These are phyloP conservation scores for Lycocorax pyrrhopterus DNA, from an alignment of 2,113 vertebrate genomes.

Conservation along the genomic window DNA sequence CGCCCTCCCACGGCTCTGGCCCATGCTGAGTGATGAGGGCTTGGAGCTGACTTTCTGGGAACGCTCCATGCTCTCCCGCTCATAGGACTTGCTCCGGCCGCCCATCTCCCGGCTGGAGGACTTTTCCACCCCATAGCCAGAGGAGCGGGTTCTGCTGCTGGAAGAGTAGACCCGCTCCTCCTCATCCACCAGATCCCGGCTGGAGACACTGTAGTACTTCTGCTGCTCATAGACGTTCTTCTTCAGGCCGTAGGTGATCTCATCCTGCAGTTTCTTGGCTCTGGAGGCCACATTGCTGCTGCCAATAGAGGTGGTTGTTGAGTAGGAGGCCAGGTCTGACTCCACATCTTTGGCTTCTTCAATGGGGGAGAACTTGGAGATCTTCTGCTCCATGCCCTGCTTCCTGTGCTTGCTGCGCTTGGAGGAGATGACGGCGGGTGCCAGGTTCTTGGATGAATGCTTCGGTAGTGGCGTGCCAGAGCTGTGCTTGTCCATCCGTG, in stretches of 20 bases:
- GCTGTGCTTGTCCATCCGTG: slow-evolving; percentile 77
- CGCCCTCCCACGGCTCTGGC: slow-evolving; percentile 81
- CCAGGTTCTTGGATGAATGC: slow-evolving; percentile 88
- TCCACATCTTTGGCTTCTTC: slow-evolving; percentile 98
- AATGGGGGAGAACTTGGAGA: slow-evolving; percentile 97
- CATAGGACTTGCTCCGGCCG: slow-evolving; percentile 90
- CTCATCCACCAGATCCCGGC: slow-evolving; percentile 85
- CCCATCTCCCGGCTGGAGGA: slow-evolving; percentile 81
- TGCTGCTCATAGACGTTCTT: slow-evolving; percentile 95
- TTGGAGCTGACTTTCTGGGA: slow-evolving; percentile 83
- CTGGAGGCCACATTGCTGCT: slow-evolving; percentile 86
- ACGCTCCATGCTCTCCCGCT: slow-evolving; percentile 85
- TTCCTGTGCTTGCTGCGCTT: slow-evolving; percentile 98
- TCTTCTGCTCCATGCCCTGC: slow-evolving; percentile 97
- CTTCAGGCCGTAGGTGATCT: slow-evolving; percentile 89
- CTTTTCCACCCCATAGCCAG: slow-evolving; percentile 89
- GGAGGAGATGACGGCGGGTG: slow-evolving; percentile 87
- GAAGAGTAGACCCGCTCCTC: slow-evolving; percentile 85
- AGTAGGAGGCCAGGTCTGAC: slow-evolving; percentile 90
- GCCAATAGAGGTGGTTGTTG: slow-evolving; percentile 79
- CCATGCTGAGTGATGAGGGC: slow-evolving; percentile 75
- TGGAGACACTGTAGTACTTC: slow-evolving; percentile 86
- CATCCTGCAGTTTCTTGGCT: slow-evolving; percentile 89
- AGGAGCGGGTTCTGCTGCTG: slow-evolving; percentile 82
- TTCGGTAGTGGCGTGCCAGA: slow-evolving; percentile 79